phyloP scores from a whole-genome alignment of 2,888 invertebrate species.

The Sarcophaga subvicina region DNA sequence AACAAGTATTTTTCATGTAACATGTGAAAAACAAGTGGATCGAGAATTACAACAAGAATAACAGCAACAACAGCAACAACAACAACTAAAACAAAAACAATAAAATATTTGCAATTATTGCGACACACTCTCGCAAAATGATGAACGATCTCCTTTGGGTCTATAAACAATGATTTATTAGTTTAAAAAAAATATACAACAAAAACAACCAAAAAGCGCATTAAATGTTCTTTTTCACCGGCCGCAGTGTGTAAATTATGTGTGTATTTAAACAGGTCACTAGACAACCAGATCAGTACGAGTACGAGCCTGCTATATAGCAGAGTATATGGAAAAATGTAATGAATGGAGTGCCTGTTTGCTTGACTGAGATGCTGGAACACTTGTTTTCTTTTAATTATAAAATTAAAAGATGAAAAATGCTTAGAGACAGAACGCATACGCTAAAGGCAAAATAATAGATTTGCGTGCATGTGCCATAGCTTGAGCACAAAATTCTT shows the following conservation, averaged over 20 bases:
- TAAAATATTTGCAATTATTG: constrained; percentile 64
- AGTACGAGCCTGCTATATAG: too few species aligned
- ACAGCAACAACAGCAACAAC: constrained; percentile 14
- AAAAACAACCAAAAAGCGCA: constrained; percentile 26
- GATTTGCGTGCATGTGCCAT: constrained; percentile 28
- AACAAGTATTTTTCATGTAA: constrained; percentile 55
- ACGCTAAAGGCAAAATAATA: constrained; percentile 16
- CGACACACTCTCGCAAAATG: constrained; percentile 65
- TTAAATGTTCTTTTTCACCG: constrained; percentile 52
- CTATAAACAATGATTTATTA: constrained; percentile 69
- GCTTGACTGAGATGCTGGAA: background rate
- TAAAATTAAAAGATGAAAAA: constrained; percentile 1
- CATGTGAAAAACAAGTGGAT: constrained; percentile 5
- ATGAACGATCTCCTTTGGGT: constrained; percentile 69
- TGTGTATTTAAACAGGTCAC: constrained; percentile 66
- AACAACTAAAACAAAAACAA: constrained; percentile 10
- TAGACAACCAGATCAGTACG: constrained; percentile 36
- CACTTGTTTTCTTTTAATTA: constrained; percentile 57
- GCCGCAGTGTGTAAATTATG: constrained; percentile 36
- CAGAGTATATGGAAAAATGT: too few species aligned
- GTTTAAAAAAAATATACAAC: constrained; percentile 9
- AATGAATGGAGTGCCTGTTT: too few species aligned
- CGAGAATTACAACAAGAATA: background rate
- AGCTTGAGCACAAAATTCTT: constrained; percentile 26
- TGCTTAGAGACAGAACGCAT: constrained; percentile 32